Percentiles rank a stretch among this genome's conserved stretches.
These are phyloP conservation scores for Sebastes glaucus DNA, from an alignment of 2,797 vertebrate species.

Conservation along the genomic window DNA sequence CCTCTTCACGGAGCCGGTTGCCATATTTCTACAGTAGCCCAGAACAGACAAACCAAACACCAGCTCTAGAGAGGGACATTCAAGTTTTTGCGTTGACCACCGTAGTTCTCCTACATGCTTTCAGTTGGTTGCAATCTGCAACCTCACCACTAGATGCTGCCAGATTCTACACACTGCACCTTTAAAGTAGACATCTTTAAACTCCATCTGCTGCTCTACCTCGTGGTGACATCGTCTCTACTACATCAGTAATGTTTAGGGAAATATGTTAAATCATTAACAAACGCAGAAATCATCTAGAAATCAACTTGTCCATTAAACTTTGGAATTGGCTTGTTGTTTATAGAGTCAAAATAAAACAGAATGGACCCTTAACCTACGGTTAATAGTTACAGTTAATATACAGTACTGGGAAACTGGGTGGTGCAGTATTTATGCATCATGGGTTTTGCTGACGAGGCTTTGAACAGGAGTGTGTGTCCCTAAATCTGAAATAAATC, in stretches of 20 bases:
- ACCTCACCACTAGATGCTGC: too few relatives aligned
- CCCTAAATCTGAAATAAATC: neutral
- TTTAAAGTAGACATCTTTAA: neutral
- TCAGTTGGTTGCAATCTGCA: too few relatives aligned
- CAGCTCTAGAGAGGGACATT: too few relatives aligned
- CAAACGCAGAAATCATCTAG: neutral
- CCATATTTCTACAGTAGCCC: too few relatives aligned
- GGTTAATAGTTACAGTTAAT: too few relatives aligned
- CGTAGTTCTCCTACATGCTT: too few relatives aligned
- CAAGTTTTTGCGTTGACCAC: too few relatives aligned
- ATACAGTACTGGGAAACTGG: neutral
- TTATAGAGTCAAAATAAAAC: neutral
- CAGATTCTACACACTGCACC: too few relatives aligned
- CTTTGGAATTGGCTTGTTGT: neutral
- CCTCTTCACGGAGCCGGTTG: too few relatives aligned
- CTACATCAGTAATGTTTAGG: neutral
- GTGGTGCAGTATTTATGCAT: neutral
- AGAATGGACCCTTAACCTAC: neutral
- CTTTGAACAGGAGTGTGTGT: neutral
- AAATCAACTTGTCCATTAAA: neutral
- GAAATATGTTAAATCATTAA: neutral
- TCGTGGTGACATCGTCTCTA: neutral
- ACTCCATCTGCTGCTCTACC: neutral
- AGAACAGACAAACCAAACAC: too few relatives aligned
- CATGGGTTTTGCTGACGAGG: neutral